Evolutionary conservation across 2,888 invertebrate genomes (phyloP).

Genomic region (Dione vanillae): DNA sequence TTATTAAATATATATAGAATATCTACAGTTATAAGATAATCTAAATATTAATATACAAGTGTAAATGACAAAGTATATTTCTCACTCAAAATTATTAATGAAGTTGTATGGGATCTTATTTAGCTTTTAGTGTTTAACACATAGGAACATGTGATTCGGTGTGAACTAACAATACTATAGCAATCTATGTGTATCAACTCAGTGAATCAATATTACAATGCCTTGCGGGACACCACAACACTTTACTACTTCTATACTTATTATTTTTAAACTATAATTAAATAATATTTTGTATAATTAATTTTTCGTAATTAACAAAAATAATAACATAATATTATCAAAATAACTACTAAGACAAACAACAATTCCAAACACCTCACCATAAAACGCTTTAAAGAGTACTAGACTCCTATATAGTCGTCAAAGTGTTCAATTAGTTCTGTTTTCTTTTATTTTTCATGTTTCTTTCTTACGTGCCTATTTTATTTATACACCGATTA

Average conservation of each 20-base stretch:
- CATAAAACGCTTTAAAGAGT: slow-evolving; percentile 79
- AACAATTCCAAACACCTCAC: slow-evolving; percentile 74
- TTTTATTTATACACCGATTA: slow-evolving; percentile 80
- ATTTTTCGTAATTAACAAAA: slow-evolving; percentile 55
- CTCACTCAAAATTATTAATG: slow-evolving; percentile 69
- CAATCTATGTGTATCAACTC: slow-evolving; percentile 52
- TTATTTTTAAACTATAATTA: slow-evolving; percentile 54
- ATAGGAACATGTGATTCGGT: slow-evolving; percentile 68
- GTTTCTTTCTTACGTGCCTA: slow-evolving; percentile 74
- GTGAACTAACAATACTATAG: slow-evolving; percentile 53
- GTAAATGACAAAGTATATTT: slow-evolving; percentile 44
- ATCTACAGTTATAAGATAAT: neutral
- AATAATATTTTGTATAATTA: slow-evolving; percentile 48
- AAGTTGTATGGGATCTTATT: slow-evolving; percentile 57
- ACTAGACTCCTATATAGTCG: slow-evolving; percentile 81
- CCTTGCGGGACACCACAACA: slow-evolving; percentile 66
- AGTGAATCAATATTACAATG: slow-evolving; percentile 54
- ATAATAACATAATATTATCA: slow-evolving; percentile 22
- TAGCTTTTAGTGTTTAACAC: slow-evolving; percentile 82
- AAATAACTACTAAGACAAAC: slow-evolving; percentile 45
- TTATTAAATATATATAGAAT: neutral
- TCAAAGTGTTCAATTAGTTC: slow-evolving; percentile 80
- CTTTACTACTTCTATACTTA: slow-evolving; percentile 46
- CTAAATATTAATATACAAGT: neutral
- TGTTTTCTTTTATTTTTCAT: slow-evolving; percentile 71